These are phyloP conservation scores for Atractosteus spatula DNA, from an alignment of 2,113 vertebrate genomes.

Conservation along the genomic window DNA sequence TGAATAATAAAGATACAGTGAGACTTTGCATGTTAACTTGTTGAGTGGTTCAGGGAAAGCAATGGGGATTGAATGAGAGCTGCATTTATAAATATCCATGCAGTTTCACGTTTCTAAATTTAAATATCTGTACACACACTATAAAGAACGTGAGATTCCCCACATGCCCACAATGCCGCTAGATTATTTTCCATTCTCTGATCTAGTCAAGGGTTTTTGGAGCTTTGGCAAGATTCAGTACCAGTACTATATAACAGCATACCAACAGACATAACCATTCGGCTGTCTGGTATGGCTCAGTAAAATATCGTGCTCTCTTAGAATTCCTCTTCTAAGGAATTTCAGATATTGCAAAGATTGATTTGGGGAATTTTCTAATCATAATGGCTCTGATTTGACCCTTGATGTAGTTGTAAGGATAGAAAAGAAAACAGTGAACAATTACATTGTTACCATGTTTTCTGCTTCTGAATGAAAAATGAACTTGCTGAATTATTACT, in stretches of 20 bases:
- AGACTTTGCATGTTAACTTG: too few species aligned
- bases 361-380: too few species aligned
- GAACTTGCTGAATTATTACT: too few species aligned
- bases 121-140: constrained; percentile 46
- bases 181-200: constrained; percentile 42
- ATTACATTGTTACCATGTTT: too few species aligned
- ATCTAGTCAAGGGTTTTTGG: neutral
- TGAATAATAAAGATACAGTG: too few species aligned
- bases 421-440: too few species aligned
- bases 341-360: too few species aligned
- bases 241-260: neutral
- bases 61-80: constrained; percentile 41
- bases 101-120: constrained; percentile 49
- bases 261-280: neutral
- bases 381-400: too few species aligned
- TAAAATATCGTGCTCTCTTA: neutral
- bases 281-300: neutral
- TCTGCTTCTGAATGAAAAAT: too few species aligned
- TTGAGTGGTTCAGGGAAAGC: constrained; percentile 18
- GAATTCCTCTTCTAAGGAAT: too few species aligned
- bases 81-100: constrained; percentile 35
- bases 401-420: too few species aligned
- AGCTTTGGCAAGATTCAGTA: neutral
- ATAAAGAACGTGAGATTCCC: constrained; percentile 45
- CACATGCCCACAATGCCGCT: constrained; percentile 37